Percentiles rank a stretch among this genome's conserved stretches.
Evolutionary conservation across 2,797 vertebrate species (phyloP).

Genomic region (Syngnathus rostellatus): DNA sequence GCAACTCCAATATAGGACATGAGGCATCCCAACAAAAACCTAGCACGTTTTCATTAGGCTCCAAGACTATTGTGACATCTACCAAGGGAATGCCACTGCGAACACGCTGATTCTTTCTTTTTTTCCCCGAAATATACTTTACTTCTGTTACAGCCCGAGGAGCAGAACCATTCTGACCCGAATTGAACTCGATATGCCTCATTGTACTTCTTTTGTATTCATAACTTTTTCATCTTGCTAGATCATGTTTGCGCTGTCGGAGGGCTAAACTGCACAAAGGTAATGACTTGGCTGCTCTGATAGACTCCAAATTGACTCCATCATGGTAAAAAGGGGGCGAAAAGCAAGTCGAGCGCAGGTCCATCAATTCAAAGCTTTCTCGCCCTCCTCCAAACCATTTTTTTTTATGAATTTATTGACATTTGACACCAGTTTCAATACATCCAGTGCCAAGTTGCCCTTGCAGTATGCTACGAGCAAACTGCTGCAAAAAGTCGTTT

Average conservation of each 20-base stretch:
- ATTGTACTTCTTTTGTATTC: slow-evolving; percentile 36
- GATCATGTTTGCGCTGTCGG: slow-evolving; percentile 52
- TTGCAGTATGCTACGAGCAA: too few relatives aligned
- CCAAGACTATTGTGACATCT: not conserved
- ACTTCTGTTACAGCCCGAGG: slow-evolving; percentile 30
- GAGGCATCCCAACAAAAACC: not conserved
- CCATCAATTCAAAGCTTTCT: slow-evolving; percentile 14
- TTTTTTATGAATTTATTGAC: not conserved
- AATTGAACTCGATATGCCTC: slow-evolving; percentile 51
- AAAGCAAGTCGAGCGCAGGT: slow-evolving; percentile 18
- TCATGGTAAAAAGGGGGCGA: slow-evolving; percentile 34
- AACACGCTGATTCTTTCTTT: not conserved
- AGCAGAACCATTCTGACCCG: slow-evolving; percentile 24
- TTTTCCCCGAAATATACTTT: slow-evolving; percentile 24
- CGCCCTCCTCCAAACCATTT: slow-evolving; percentile 9
- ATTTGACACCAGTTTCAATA: too few relatives aligned
- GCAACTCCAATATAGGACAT: not conserved
- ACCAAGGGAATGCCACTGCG: not conserved
- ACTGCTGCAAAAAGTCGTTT: too few relatives aligned
- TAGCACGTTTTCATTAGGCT: not conserved
- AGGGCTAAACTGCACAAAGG: slow-evolving; percentile 38
- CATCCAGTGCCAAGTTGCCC: too few relatives aligned
- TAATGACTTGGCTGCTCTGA: slow-evolving; percentile 21
- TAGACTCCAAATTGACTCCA: slow-evolving; percentile 21
- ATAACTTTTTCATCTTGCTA: slow-evolving; percentile 43